A percentile compares a stretch with the other conserved stretches of the same genome.
phyloP scores from a whole-genome alignment of 2,888 invertebrate species.

The Morpho deidamia region DNA sequence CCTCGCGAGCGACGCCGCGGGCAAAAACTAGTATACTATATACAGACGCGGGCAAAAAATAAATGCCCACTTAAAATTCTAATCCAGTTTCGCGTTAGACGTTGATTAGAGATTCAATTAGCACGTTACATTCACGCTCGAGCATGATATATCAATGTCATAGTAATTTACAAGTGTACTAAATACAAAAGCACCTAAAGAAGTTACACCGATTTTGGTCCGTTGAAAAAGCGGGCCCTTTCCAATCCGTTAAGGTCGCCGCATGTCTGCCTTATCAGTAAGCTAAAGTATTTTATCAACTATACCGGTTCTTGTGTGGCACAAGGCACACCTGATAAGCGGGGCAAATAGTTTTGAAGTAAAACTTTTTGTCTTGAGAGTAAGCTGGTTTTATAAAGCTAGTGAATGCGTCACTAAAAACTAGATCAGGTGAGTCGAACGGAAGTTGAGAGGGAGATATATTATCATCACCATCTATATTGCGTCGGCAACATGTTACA shows the following conservation, averaged over 20 bases:
- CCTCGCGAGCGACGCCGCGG: no score
- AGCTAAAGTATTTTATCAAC: background rate
- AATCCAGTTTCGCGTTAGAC: no score
- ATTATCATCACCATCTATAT: no score
- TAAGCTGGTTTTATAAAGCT: no score
- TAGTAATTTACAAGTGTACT: constrained; percentile 5
- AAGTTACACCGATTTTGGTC: background rate
- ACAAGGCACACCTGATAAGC: background rate
- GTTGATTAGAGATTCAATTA: background rate
- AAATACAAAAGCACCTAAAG: constrained; percentile 5
- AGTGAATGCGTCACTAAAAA: no score
- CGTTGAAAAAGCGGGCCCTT: constrained; percentile 7
- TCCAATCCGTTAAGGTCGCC: constrained; percentile 6
- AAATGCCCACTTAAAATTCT: no score
- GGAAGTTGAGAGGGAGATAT: no score
- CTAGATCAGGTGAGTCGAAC: no score
- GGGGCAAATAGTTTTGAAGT: background rate
- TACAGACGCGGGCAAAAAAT: no score
- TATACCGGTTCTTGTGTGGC: background rate
- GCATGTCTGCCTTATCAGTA: constrained; percentile 3
- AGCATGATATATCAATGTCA: constrained; percentile 3
- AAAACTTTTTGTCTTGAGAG: no score
- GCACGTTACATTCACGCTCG: background rate
- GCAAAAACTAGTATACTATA: no score
- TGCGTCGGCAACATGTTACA: no score